A percentile compares a stretch with the other conserved stretches of the same genome.
These are phyloP conservation scores for Umimayanthus kanabou DNA, from an alignment of 92 coral and sea anemone genomes.

Conservation along the genomic window DNA sequence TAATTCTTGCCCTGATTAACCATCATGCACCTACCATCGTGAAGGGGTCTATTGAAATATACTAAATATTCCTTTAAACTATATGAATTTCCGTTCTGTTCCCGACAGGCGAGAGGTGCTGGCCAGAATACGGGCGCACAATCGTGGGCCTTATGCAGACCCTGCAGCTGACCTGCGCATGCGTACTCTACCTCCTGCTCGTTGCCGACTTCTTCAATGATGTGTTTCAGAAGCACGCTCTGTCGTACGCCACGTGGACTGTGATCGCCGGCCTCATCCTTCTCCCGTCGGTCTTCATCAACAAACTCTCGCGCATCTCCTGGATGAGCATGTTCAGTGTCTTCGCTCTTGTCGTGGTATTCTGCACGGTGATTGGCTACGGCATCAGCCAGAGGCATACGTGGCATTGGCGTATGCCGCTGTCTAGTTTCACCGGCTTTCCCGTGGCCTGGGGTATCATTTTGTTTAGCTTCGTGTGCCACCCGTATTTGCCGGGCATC, in stretches of 20 bases:
- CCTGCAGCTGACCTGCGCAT: conserved; percentile 96
- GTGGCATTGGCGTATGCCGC: conserved; percentile 90
- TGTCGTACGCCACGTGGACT: conserved; percentile 82
- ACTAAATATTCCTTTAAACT: not conserved
- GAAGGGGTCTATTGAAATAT: too few relatives aligned
- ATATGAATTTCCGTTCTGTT: not conserved
- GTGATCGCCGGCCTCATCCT: conserved; percentile 85
- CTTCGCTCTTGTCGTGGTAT: conserved; percentile 87
- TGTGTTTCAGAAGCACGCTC: conserved; percentile 74
- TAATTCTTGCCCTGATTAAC: too few relatives aligned
- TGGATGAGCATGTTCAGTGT: conserved; percentile 99
- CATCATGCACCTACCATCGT: too few relatives aligned
- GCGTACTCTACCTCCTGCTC: conserved; percentile 93
- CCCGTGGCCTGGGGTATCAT: conserved; percentile 98
- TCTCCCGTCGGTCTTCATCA: conserved; percentile 88
- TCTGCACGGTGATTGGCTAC: conserved; percentile 81
- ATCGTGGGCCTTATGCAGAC: conserved; percentile 86
- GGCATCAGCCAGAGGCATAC: conserved; percentile 82
- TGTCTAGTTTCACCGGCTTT: conserved; percentile 85
- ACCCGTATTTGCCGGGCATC: conserved; percentile 89
- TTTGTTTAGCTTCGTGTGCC: conserved; percentile 94
- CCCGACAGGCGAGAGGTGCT: conserved; percentile 85
- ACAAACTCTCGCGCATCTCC: conserved; percentile 89
- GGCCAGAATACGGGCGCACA: conserved; percentile 80
- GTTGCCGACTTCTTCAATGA: conserved; percentile 98